A percentile compares a stretch with the other conserved stretches of the same genome.
Conservation (phyloP, 2,797 vertebrate species). For the Galagoides demidoff region DNA sequence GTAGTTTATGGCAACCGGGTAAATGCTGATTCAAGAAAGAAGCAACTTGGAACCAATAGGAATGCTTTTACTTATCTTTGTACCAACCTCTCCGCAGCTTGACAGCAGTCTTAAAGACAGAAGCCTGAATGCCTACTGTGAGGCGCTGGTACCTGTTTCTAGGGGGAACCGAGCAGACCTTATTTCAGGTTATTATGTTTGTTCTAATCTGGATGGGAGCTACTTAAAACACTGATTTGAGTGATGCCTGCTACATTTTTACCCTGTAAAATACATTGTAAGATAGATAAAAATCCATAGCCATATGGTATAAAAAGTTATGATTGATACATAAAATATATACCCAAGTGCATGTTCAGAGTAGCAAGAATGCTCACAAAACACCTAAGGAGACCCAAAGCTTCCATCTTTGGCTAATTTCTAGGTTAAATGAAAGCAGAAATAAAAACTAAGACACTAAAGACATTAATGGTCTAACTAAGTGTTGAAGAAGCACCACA, state of each 20-base stretch:
- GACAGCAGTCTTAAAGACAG: background rate
- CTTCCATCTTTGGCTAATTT: background rate
- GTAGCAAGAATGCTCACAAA: background rate
- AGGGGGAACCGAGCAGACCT: background rate
- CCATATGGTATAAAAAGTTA: background rate
- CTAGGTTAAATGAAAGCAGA: background rate
- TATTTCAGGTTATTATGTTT: background rate
- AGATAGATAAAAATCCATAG: background rate
- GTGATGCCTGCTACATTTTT: no score
- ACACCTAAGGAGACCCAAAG: background rate
- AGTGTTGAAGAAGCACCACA: background rate
- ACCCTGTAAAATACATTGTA: background rate
- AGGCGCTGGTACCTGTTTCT: background rate
- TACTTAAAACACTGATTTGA: background rate
- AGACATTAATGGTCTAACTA: background rate
- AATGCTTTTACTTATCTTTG: background rate
- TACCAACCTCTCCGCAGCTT: fast-evolving
- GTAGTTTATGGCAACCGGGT: background rate
- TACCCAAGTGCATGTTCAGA: background rate
- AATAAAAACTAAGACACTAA: background rate
- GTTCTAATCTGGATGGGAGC: background rate
- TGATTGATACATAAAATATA: background rate
- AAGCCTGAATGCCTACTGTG: background rate
- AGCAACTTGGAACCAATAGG: background rate
- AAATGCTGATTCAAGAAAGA: background rate